phyloP scores from a whole-genome alignment of 2,888 invertebrate genomes.

The Steromphala cineraria region DNA sequence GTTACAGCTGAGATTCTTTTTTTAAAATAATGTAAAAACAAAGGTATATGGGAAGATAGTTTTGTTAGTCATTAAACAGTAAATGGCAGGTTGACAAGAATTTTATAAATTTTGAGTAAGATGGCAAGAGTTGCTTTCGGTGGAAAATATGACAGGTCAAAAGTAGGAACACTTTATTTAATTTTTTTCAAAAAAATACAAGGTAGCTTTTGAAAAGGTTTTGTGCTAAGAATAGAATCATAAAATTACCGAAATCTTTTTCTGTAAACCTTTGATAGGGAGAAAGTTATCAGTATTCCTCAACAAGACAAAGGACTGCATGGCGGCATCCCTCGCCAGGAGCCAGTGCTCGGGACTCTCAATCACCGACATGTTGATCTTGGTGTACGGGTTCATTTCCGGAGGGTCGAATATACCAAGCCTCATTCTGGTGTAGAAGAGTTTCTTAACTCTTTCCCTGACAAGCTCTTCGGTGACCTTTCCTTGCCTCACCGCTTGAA shows the following conservation, averaged over 20 bases:
- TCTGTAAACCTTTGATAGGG: neutral
- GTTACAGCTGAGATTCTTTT: too few relatives aligned
- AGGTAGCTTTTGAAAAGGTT: too few relatives aligned
- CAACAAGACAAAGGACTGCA: slow-evolving; percentile 65
- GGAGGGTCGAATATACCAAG: slow-evolving; percentile 68
- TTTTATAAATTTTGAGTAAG: too few relatives aligned
- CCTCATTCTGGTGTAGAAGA: slow-evolving; percentile 67
- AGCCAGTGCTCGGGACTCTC: slow-evolving; percentile 51
- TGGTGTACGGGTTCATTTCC: slow-evolving; percentile 64
- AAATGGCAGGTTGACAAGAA: too few relatives aligned
- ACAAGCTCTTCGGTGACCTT: slow-evolving; percentile 34
- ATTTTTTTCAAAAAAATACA: too few relatives aligned
- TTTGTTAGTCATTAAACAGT: too few relatives aligned
- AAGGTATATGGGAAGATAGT: too few relatives aligned
- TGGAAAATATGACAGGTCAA: too few relatives aligned
- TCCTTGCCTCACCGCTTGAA: slow-evolving; percentile 37
- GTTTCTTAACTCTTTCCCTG: slow-evolving; percentile 53
- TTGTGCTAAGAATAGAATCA: too few relatives aligned
- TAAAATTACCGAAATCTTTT: neutral
- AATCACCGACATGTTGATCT: slow-evolving; percentile 47
- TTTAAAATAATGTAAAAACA: too few relatives aligned
- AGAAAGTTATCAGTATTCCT: slow-evolving; percentile 47
- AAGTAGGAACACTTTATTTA: too few relatives aligned
- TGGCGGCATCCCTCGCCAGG: slow-evolving; percentile 59
- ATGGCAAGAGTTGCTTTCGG: too few relatives aligned